Base-by-base conservation (phyloP, 2,113 vertebrate genomes). In the Lethenteron camtschaticum region DNA sequence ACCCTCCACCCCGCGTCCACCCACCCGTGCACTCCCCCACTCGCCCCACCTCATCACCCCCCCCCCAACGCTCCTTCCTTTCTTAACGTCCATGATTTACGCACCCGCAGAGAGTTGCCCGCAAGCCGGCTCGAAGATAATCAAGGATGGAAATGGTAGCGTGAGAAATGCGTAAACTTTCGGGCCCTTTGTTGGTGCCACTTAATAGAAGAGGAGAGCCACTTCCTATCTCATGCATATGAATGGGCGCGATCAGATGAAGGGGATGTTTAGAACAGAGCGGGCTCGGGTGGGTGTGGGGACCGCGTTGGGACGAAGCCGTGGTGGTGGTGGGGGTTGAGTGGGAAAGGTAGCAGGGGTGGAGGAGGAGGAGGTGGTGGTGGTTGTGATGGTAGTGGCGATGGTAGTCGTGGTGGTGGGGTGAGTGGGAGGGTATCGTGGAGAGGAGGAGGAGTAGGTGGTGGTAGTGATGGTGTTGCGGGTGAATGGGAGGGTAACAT, bases 171-270 rank as follows among this genome's bases (percentile, higher is more conserved):
- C 24, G 24, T 24, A n/a, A n/a, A 16, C 63, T 66, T 66, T 16
- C 63, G n/a, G 63, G 24, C 63, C 24, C 8, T 11, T 66, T 66
- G 63, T 66, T 66, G 63, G 63, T n/a, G n/a, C 63, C n/a, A 66
- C 63, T 66, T 66, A 66, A 66, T 66, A 66, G 63, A 66, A 66
- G n/a, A n/a, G 24, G 9, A 9, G 63, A 16, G 63, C n/a, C 41
- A 66, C 63, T 66, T 66, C 63, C 63, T 66, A 66, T 66, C n/a
- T 66, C 63, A 66, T 66, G 63, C n/a, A 66, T 66, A 66, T 66
- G 63, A 66, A 66, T 66, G 63, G 63, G 8, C 63, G 24, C 63
- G n/a, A 24, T 66, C 63, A n/a, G 63, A 66, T 66, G 63, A 11
- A 66, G 63, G 24, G 63, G 24, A 66, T 16, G 63, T n/a, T 66